Evolutionary conservation across 2,797 vertebrate species (phyloP).

Genomic region (Brachyalestes nurse): DNA sequence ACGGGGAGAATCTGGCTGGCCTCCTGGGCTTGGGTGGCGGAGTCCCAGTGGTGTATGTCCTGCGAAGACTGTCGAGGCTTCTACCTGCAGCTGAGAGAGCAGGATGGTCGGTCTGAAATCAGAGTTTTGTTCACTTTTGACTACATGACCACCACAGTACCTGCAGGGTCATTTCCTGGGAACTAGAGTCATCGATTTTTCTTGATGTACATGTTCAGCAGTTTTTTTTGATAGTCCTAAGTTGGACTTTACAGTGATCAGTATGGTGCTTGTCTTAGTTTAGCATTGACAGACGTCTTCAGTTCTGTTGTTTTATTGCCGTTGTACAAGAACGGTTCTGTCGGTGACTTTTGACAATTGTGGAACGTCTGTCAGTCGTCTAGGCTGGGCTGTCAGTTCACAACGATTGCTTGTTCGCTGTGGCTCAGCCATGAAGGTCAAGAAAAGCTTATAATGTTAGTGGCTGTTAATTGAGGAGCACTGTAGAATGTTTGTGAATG

Average conservation of each 20-base stretch:
- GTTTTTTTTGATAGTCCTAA: too few relatives aligned
- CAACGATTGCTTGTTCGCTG: too few relatives aligned
- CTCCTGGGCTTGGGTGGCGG: conserved; percentile 30
- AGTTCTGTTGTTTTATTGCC: neutral
- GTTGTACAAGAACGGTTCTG: neutral
- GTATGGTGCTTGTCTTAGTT: neutral
- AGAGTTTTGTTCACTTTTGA: neutral
- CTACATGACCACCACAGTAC: too few relatives aligned
- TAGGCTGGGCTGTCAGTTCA: too few relatives aligned
- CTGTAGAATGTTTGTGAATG: too few relatives aligned
- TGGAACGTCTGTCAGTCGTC: too few relatives aligned
- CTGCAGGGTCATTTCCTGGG: too few relatives aligned
- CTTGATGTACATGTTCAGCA: too few relatives aligned
- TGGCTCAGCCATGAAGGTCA: too few relatives aligned
- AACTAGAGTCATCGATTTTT: too few relatives aligned
- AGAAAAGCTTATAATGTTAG: too few relatives aligned
- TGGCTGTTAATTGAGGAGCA: too few relatives aligned
- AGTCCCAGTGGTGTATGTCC: conserved; percentile 29
- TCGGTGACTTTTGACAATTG: neutral
- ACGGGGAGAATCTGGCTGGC: conserved; percentile 31
- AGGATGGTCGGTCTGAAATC: conserved; percentile 23
- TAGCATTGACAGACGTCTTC: neutral
- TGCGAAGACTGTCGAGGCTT: conserved; percentile 30
- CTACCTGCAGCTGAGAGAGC: conserved; percentile 40
- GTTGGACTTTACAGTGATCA: neutral